Evolutionary conservation across 2,797 vertebrate species (phyloP).

Genomic region (Sebastes ruberrimus): DNA sequence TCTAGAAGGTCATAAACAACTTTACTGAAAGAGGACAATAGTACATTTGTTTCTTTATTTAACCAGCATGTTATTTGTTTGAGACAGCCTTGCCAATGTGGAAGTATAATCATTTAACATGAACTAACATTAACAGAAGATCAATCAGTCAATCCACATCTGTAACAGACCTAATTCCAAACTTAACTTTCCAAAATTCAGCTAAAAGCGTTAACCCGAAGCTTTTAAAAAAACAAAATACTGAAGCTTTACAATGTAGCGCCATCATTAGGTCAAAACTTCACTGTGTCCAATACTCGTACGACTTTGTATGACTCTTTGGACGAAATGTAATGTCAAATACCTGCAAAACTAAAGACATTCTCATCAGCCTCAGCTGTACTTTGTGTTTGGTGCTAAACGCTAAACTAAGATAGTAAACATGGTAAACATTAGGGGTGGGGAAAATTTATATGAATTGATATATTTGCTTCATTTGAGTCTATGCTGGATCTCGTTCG

Average conservation of each 20-base stretch:
- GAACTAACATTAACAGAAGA: not conserved
- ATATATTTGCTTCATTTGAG: too few relatives aligned
- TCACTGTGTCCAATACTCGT: not conserved
- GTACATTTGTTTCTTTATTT: not conserved
- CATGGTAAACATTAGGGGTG: too few relatives aligned
- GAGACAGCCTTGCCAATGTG: not conserved
- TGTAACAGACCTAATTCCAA: not conserved
- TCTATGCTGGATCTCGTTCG: too few relatives aligned
- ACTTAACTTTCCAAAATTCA: not conserved
- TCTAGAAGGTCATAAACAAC: not conserved
- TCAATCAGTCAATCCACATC: not conserved
- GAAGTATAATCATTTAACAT: not conserved
- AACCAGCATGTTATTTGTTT: not conserved
- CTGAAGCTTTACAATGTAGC: not conserved
- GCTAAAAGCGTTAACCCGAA: not conserved
- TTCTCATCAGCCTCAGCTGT: too few relatives aligned
- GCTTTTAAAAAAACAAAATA: not conserved
- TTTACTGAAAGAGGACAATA: not conserved
- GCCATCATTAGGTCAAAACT: too few relatives aligned
- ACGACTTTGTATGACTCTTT: not conserved
- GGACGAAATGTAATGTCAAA: too few relatives aligned
- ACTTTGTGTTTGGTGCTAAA: too few relatives aligned
- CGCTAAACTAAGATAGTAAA: too few relatives aligned
- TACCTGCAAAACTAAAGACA: too few relatives aligned
- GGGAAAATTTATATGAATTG: too few relatives aligned